phyloP scores from a whole-genome alignment of 2,888 invertebrate species.

The Caenorhabditis auriculariae region DNA sequence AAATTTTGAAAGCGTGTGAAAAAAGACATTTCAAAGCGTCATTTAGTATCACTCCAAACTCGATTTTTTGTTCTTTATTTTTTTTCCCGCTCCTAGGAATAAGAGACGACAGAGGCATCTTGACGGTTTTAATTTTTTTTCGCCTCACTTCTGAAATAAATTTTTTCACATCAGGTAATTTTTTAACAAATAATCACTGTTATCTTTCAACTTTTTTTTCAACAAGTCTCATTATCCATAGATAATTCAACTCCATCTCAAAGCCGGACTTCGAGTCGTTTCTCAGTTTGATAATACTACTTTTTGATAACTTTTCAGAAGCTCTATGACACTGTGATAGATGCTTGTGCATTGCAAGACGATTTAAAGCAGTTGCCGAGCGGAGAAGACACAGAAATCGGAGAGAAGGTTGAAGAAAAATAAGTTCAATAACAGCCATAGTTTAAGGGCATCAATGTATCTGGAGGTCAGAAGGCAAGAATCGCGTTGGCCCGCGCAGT shows the following conservation, averaged over 20 bases:
- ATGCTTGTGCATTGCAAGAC: constrained; percentile 51
- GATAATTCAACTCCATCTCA: too few species aligned
- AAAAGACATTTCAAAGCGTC: too few species aligned
- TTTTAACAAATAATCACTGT: neutral
- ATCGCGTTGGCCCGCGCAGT: constrained; percentile 88
- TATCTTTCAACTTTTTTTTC: neutral
- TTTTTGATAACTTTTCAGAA: constrained; percentile 8
- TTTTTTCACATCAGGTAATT: constrained; percentile 4
- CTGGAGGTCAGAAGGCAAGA: constrained; percentile 68
- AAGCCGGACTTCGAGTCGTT: too few species aligned
- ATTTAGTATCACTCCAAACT: too few species aligned
- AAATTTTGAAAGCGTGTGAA: too few species aligned
- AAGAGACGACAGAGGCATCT: too few species aligned
- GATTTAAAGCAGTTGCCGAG: constrained; percentile 51
- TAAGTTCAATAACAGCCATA: neutral
- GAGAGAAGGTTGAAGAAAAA: constrained; percentile 45
- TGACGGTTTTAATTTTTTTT: too few species aligned
- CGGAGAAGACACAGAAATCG: constrained; percentile 60
- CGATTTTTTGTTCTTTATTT: too few species aligned
- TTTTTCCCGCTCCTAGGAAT: too few species aligned
- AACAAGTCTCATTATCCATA: too few species aligned
- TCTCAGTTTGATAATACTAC: neutral
- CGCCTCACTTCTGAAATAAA: constrained; percentile 22
- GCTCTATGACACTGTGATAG: constrained; percentile 18
- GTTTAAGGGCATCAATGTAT: constrained; percentile 57